A percentile compares a stretch with the other conserved stretches of the same genome.
These are phyloP conservation scores for Clarias magur DNA, from an alignment of 2,113 vertebrate genomes.

Conservation along the genomic window DNA sequence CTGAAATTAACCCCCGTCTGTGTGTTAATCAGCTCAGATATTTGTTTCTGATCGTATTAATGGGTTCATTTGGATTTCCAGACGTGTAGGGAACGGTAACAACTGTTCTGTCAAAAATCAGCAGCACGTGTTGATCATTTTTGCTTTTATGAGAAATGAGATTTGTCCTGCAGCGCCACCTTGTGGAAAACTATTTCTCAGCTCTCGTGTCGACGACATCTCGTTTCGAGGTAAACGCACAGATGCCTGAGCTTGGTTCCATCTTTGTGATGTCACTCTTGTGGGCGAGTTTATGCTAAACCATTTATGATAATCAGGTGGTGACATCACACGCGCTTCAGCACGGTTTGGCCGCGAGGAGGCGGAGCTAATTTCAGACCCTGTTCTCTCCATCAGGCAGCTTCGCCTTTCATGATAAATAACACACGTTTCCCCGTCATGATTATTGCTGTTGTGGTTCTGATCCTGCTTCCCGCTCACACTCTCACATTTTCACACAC, in stretches of 20 bases:
- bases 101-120: background rate
- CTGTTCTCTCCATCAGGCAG: background rate
- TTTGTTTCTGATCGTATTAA: background rate
- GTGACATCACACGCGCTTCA: background rate
- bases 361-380: constrained; percentile 24
- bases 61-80: background rate
- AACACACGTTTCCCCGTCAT: background rate
- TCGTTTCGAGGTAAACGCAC: background rate
- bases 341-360: background rate
- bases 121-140: background rate
- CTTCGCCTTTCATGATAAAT: background rate
- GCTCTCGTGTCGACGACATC: background rate
- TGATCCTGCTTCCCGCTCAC: background rate
- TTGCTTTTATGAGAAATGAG: background rate
- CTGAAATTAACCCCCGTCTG: background rate
- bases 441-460: background rate
- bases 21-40: background rate
- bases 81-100: background rate
- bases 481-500: background rate
- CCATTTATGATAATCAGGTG: background rate
- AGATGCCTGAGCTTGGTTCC: background rate
- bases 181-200: background rate
- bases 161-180: background rate
- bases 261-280: background rate
- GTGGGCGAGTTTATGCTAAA: background rate